These are phyloP conservation scores for Melopsittacus undulatus DNA, from an alignment of 2,797 vertebrate species.

Conservation along the genomic window DNA sequence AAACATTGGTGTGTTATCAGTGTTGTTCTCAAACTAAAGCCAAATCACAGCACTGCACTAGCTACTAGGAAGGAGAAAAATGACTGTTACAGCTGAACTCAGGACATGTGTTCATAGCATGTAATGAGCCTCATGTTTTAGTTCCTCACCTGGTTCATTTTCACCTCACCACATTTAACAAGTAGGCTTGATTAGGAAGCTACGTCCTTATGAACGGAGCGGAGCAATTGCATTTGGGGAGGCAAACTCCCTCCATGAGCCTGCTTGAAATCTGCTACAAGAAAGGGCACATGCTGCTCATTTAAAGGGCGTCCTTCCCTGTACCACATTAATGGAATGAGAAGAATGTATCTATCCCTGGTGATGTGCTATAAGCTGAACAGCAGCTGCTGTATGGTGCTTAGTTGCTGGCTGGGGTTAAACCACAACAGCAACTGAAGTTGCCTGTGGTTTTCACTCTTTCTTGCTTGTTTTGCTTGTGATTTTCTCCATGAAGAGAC, in stretches of 20 bases:
- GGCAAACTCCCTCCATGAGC: not conserved
- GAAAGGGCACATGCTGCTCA: not conserved
- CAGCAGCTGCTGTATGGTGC: not conserved
- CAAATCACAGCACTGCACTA: not conserved
- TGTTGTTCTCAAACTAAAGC: not conserved
- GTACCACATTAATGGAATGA: not conserved
- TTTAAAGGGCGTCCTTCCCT: not conserved
- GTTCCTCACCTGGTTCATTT: not conserved
- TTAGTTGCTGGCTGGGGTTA: not conserved
- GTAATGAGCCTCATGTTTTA: not conserved
- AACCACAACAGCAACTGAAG: not conserved
- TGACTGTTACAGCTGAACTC: not conserved
- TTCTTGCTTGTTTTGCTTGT: not conserved
- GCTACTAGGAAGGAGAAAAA: not conserved
- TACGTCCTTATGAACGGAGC: not conserved
- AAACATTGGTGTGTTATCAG: not conserved
- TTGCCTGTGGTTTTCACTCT: not conserved
- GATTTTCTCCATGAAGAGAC: not conserved
- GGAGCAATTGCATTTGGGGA: accelerated
- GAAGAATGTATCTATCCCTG: not conserved
- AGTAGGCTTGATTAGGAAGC: not conserved
- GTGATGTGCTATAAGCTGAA: not conserved
- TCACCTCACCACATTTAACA: not conserved
- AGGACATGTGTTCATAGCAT: not conserved
- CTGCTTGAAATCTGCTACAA: not conserved